These are phyloP conservation scores for Penelope pileata DNA, from an alignment of 2,113 vertebrate species.

Conservation along the genomic window DNA sequence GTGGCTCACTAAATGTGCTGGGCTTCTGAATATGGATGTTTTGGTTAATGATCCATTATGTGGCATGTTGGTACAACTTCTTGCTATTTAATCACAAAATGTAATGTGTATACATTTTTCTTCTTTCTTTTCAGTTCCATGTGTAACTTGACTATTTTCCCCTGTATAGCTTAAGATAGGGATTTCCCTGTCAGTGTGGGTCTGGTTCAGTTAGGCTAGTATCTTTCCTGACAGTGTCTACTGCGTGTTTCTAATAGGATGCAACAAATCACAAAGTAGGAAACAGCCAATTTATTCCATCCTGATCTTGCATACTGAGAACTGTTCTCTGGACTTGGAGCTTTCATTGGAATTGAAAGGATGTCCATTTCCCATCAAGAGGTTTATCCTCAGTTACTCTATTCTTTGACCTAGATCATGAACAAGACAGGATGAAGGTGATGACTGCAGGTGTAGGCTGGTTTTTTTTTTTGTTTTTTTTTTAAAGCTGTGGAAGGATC, in stretches of 20 bases:
- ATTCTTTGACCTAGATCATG: neutral
- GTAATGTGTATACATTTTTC: neutral
- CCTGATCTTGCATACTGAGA: neutral
- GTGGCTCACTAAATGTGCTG: constrained; percentile 53
- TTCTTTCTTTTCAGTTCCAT: neutral
- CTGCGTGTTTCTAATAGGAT: neutral
- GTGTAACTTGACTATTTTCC: neutral
- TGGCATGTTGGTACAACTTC: constrained; percentile 63
- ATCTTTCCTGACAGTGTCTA: neutral
- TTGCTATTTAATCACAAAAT: constrained; percentile 75
- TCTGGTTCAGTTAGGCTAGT: neutral
- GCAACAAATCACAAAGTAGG: neutral
- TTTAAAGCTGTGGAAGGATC: neutral
- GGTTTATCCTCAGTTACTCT: neutral
- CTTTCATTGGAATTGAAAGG: neutral
- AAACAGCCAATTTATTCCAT: neutral
- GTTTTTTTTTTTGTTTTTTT: neutral
- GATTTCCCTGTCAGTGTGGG: neutral
- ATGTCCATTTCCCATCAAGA: neutral
- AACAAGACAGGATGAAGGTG: rapidly evolving
- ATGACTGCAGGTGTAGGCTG: neutral
- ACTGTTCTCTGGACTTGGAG: rapidly evolving
- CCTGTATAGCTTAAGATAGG: neutral
- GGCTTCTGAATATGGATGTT: constrained; percentile 62
- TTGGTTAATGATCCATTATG: constrained; percentile 73